Evolutionary conservation across 2,113 vertebrate genomes (phyloP).

Genomic region (Choloepus hoffmanni): DNA sequence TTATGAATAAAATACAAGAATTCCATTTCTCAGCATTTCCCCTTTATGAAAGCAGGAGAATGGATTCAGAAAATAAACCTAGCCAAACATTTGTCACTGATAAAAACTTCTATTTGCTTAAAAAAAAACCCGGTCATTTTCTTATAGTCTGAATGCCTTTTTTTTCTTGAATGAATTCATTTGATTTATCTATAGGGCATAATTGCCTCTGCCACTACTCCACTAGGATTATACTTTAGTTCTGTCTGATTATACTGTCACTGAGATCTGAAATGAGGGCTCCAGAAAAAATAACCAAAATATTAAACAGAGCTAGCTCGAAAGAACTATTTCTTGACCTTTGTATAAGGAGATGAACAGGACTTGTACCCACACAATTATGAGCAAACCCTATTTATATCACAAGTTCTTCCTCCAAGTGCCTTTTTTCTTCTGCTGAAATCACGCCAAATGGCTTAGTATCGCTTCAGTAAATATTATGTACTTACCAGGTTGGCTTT

Average conservation of each 20-base stretch:
- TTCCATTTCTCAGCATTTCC: neutral
- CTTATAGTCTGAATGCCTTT: neutral
- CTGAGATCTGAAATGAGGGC: neutral
- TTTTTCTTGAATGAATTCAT: neutral
- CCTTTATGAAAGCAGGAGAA: neutral
- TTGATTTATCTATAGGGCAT: neutral
- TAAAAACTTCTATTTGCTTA: neutral
- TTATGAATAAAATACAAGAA: neutral
- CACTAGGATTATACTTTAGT: neutral
- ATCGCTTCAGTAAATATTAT: conserved; percentile 31
- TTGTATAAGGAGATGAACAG: neutral
- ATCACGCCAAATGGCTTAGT: conserved; percentile 48
- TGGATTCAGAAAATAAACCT: conserved; percentile 15
- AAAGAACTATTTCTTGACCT: neutral
- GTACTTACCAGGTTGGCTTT: conserved; percentile 3
- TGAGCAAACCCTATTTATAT: neutral
- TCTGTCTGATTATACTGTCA: neutral
- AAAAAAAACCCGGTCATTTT: neutral
- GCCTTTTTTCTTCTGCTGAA: neutral
- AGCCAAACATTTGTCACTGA: neutral
- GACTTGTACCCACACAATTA: neutral
- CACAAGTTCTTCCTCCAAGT: neutral
- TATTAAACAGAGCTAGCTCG: neutral
- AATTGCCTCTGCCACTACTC: neutral
- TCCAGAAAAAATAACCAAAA: neutral